Evolutionary conservation across 2,797 vertebrate species (phyloP).

Genomic region (Hybognathus amarus): DNA sequence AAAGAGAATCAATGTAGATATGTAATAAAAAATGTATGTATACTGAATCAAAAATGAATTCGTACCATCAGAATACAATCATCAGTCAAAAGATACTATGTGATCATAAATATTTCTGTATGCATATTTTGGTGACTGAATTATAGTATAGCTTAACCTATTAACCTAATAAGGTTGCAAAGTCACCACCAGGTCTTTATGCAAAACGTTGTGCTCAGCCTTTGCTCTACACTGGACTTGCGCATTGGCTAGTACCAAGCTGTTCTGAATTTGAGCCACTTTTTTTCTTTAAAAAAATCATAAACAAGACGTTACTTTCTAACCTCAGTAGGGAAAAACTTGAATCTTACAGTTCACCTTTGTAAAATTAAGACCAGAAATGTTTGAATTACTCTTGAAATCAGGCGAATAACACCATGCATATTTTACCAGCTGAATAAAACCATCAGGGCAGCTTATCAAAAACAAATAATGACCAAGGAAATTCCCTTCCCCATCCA

Average conservation of each 20-base stretch:
- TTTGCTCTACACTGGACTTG: background rate
- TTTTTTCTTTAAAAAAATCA: background rate
- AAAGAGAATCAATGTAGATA: no score
- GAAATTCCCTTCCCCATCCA: background rate
- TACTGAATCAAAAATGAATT: rapidly evolving
- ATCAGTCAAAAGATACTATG: background rate
- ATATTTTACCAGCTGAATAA: background rate
- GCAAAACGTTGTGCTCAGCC: background rate
- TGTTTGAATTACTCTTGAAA: background rate
- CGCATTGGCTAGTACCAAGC: no score
- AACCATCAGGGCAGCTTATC: background rate
- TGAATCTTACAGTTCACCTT: background rate
- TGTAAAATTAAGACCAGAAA: background rate
- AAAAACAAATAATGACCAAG: background rate
- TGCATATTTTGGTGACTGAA: no score
- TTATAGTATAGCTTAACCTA: no score
- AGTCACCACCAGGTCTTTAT: background rate
- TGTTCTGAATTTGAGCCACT: background rate
- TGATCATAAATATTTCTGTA: background rate
- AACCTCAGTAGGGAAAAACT: background rate
- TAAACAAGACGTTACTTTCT: background rate
- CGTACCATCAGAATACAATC: background rate
- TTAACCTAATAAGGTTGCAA: no score
- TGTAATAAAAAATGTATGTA: conserved; percentile 10
- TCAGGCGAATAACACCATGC: background rate